Evolutionary conservation across 2,113 vertebrate species (phyloP), one percentile per base, ranked within the genome.

Genomic region (Gasterosteus nipponicus): DNA sequence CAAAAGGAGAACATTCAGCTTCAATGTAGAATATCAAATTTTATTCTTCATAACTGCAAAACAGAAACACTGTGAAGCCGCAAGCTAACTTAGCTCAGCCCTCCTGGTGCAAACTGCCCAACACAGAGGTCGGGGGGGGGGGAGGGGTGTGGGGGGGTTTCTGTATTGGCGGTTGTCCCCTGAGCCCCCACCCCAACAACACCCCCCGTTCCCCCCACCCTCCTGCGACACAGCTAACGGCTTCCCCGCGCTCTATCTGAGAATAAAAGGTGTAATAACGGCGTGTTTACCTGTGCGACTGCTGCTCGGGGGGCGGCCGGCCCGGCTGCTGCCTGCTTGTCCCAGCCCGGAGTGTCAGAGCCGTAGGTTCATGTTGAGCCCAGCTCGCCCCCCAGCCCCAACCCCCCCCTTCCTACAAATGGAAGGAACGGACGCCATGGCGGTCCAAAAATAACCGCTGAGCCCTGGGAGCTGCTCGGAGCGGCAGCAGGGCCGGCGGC

Each of bases 381-480:
- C 91, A 89, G 82, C 89, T 87, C 69, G 78, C 51, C 51, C 51
- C n/a, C 46, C 91, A 22, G 22, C 90, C 82, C 84, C 90, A 83
- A 87, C 91, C 9, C n/a, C n/a, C 4, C 10, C 83, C 83, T 90
- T 85, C 88, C 91, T 94, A 84, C 87, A 93, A 95, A 93, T 89
- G 89, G 90, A 94, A 92, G 94, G 89, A 89, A 91, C 22, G 57
- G 87, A 88, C 92, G 88, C 93, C 89, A 93, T 94, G 90, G 72
- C 51, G 61, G 87, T 91, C 95, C 95, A 94, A 95, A 96, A 97
- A 98, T 98, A 98, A 93, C 92, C 68, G 73, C 71, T 70, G 85
- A 91, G 84, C 81, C 82, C 80, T 71, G 77, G 18, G 73, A 74
- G 80, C 87, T 77, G 87, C 87, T 89, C 87, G 83, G 88, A 89